Evolutionary conservation across 2,888 invertebrate genomes (phyloP).

Genomic region (Automeris io): DNA sequence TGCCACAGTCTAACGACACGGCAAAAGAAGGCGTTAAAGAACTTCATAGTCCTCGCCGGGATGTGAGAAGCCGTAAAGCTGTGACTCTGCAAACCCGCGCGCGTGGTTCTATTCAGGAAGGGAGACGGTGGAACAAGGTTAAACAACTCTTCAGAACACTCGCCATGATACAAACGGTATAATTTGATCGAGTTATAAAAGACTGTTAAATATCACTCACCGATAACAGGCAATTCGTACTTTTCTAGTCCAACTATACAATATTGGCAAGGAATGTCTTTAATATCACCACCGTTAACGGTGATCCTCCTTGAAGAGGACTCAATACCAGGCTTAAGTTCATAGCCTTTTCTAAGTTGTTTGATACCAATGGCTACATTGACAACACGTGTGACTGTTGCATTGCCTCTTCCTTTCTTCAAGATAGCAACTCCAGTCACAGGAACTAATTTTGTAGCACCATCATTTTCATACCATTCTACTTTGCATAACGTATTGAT

Average conservation of each 20-base stretch:
- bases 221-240: conserved; percentile 83
- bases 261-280: conserved; percentile 82
- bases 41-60: no score
- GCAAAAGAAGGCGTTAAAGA: no score
- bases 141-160: no score
- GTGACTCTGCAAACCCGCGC: no score
- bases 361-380: conserved; percentile 77
- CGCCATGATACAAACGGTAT: background rate
- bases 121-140: no score
- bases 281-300: conserved; percentile 78
- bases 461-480: conserved; percentile 81
- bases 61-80: no score
- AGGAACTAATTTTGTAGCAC: conserved; percentile 76
- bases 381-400: conserved; percentile 71
- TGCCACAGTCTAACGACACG: no score
- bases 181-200: background rate
- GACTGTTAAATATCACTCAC: conserved; percentile 43
- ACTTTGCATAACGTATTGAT: conserved; percentile 80
- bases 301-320: conserved; percentile 79
- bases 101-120: no score
- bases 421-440: conserved; percentile 78
- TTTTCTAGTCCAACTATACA: conserved; percentile 80
- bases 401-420: conserved; percentile 69
- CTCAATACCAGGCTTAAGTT: conserved; percentile 80
- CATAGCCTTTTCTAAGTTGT: conserved; percentile 75